Evolutionary conservation across 2,113 vertebrate species (phyloP), one percentile per base, ranked within the genome.

Genomic region (Trogon melanurus): DNA sequence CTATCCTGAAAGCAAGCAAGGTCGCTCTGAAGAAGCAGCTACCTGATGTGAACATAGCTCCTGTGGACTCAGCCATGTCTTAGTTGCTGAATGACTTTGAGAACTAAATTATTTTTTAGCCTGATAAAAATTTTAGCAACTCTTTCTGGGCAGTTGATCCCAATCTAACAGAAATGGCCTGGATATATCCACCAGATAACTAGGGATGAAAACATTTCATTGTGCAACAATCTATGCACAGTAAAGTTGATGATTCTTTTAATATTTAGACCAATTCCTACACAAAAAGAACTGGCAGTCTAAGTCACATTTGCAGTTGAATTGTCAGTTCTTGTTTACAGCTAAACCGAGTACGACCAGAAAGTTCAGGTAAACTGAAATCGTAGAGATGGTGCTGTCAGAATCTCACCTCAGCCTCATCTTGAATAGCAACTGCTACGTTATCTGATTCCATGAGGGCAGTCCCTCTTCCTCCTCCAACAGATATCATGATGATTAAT

Each of bases 391-490:
- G 38, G 9, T 41, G 23, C 32, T 56, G 60, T 29, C 75, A 75
- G 48, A 64, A 73, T 15, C 5, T 75, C 50, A 58, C 57, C 34
- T 64, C 45, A 74, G 25, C 26, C 23, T 18, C 30, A 48, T 6
- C 10, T 3, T 9, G 50, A 25, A n/a, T 0, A 26, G 17, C 30
- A 64, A 13, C 5, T 1, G 0, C 47, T n/a, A 13, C 8, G 36
- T 19, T 8, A 41, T 11, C 51, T 19, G 10, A 21, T 16, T 25
- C 36, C 8, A 1, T 19, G 7, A 16, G 41, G 29, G 19, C 12
- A 70, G 15, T 32, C 10, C 22, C 6, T 51, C n/a, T 60, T 16
- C 36, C 12, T 5, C 3, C 29, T 65, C 69, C 12, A 58, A 38
- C 20, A 87, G n/a, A 25, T 17, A n/a, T 5, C 27, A 60, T 13